phyloP scores from a whole-genome alignment of 1,140 invertebrate species.

The Dinothrombium tinctorium region DNA sequence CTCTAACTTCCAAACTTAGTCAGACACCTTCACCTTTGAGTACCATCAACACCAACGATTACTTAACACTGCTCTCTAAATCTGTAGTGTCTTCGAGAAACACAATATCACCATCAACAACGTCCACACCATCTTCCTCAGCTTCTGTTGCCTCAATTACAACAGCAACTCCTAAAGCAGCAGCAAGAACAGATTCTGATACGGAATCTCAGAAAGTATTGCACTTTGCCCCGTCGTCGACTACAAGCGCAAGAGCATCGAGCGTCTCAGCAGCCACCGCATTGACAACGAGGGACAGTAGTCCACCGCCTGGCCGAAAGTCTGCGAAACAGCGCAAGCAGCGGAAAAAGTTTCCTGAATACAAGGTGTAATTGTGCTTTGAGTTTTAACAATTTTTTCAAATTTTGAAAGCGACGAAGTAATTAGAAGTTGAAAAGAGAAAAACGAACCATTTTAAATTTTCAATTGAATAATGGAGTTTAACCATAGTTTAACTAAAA shows the following conservation, averaged over 20 bases:
- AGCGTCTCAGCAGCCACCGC: neutral
- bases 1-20: neutral
- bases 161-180: constrained; percentile 5
- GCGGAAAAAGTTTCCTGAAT: neutral
- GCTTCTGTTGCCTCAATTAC: constrained; percentile 4
- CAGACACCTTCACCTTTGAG: neutral
- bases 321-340: neutral
- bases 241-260: neutral
- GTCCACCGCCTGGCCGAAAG: neutral
- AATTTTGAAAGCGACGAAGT: too few species aligned
- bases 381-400: too few species aligned
- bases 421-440: too few species aligned
- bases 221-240: neutral
- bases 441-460: too few species aligned
- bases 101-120: neutral
- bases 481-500: too few species aligned
- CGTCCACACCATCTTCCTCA: constrained; percentile 1
- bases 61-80: neutral
- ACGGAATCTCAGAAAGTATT: neutral
- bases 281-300: neutral
- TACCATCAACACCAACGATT: neutral
- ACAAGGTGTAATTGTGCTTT: neutral
- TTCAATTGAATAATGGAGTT: too few species aligned
- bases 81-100: neutral
- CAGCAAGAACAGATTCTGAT: constrained; percentile 1